These are phyloP conservation scores for Wiebesia pumilae DNA, from an alignment of 1,140 invertebrate genomes.

Conservation along the genomic window DNA sequence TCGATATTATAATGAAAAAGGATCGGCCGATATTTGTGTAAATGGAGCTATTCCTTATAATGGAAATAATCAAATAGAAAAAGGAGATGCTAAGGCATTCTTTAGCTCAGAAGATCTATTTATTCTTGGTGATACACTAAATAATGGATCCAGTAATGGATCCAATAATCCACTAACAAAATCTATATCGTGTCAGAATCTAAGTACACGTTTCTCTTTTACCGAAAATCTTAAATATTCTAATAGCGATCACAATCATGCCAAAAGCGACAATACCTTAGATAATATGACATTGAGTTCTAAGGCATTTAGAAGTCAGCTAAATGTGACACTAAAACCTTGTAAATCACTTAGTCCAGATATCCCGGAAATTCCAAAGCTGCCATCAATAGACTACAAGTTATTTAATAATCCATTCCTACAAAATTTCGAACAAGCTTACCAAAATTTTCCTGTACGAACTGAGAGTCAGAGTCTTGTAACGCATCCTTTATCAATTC, in stretches of 20 bases:
- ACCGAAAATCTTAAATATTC: slow-evolving; percentile 16
- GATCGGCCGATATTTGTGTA: slow-evolving; percentile 65
- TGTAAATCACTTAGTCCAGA: slow-evolving; percentile 57
- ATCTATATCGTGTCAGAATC: slow-evolving; percentile 68
- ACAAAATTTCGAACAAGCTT: slow-evolving; percentile 61
- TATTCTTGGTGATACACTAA: slow-evolving; percentile 18
- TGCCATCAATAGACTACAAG: slow-evolving; percentile 64
- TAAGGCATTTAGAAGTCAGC: slow-evolving; percentile 61
- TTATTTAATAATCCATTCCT: slow-evolving; percentile 68
- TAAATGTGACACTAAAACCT: slow-evolving; percentile 61
- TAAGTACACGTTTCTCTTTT: slow-evolving; percentile 55
- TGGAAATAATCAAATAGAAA: not conserved
- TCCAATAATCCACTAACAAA: slow-evolving; percentile 58
- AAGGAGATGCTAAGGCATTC: slow-evolving; percentile 53
- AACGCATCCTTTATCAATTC: slow-evolving; percentile 61
- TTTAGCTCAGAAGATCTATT: slow-evolving; percentile 61
- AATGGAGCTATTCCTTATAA: slow-evolving; percentile 59
- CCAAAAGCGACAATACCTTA: slow-evolving; percentile 67
- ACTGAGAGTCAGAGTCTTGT: slow-evolving; percentile 43
- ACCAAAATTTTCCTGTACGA: slow-evolving; percentile 45
- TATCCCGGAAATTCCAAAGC: slow-evolving; percentile 64
- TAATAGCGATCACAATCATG: slow-evolving; percentile 15
- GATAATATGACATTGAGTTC: slow-evolving; percentile 54
- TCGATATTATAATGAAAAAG: slow-evolving; percentile 58
- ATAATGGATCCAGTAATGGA: slow-evolving; percentile 18